A percentile compares a stretch with the other conserved stretches of the same genome.
phyloP scores from a whole-genome alignment of 1,140 invertebrate species.

The Mylabris phalerata region DNA sequence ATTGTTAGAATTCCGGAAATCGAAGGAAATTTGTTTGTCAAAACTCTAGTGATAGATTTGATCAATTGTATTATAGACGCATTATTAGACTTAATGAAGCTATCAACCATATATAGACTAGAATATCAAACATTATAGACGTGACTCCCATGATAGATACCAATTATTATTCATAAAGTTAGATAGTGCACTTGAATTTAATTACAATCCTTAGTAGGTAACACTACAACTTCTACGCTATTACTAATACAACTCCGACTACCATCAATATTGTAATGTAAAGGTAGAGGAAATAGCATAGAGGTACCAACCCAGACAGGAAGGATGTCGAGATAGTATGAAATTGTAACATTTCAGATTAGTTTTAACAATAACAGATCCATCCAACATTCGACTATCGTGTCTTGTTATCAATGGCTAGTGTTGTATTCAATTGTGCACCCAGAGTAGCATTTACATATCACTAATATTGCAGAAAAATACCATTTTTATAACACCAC shows the following conservation, averaged over 20 bases:
- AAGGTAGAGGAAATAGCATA: constrained; percentile 11
- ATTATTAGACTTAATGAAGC: constrained; percentile 15
- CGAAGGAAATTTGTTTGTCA: no score
- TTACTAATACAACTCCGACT: no score
- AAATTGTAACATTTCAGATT: constrained; percentile 14
- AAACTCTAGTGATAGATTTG: constrained; percentile 5
- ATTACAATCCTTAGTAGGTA: constrained; percentile 11
- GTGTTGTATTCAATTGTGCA: no score
- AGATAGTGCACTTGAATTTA: constrained; percentile 21
- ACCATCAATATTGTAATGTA: constrained; percentile 9
- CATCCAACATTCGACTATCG: constrained; percentile 3
- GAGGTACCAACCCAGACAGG: constrained; percentile 1
- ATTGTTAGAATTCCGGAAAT: no score
- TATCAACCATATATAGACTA: constrained; percentile 3
- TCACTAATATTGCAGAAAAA: no score
- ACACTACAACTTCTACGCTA: no score
- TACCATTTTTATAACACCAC: no score
- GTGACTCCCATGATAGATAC: constrained; percentile 16
- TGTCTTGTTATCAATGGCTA: constrained; percentile 1
- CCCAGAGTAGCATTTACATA: no score
- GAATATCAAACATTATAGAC: constrained; percentile 21
- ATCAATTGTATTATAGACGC: constrained; percentile 13
- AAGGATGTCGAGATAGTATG: constrained; percentile 12
- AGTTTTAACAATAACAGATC: no score
- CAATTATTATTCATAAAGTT: constrained; percentile 27